A percentile compares a stretch with the other conserved stretches of the same genome.
Evolutionary conservation across 2,113 vertebrate genomes (phyloP).

Genomic region (Aptenodytes forsteri): DNA sequence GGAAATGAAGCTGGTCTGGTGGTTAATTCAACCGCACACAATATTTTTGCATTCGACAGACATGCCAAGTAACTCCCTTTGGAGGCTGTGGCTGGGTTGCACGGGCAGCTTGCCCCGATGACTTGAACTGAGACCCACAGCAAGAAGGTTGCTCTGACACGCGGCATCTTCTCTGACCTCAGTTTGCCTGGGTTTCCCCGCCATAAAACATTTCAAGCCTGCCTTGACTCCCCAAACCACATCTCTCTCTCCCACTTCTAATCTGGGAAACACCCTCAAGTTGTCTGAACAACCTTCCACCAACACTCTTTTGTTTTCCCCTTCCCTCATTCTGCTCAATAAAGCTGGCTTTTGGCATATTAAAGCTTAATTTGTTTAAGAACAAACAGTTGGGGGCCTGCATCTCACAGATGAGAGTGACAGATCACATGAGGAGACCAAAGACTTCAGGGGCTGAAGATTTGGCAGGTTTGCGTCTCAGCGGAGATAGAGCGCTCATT

Average conservation of each 20-base stretch:
- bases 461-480: constrained; percentile 80
- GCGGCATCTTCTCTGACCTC: background rate
- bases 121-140: background rate
- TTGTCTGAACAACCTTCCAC: background rate
- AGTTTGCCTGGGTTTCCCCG: background rate
- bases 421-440: constrained; percentile 60
- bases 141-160: background rate
- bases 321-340: constrained; percentile 18
- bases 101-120: background rate
- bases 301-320: constrained; percentile 49
- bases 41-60: background rate
- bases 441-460: constrained; percentile 62
- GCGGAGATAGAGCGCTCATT: constrained; percentile 76
- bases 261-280: background rate
- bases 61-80: background rate
- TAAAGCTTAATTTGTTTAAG: constrained; percentile 80
- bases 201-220: background rate
- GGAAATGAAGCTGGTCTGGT: background rate
- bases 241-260: background rate
- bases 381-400: constrained; percentile 71
- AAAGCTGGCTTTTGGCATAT: constrained; percentile 71
- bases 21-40: background rate
- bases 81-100: rapidly evolving
- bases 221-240: background rate
- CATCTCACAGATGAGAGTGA: constrained; percentile 59